These are phyloP conservation scores for Heliangelus exortis DNA, from an alignment of 2,797 vertebrate genomes.

Conservation along the genomic window DNA sequence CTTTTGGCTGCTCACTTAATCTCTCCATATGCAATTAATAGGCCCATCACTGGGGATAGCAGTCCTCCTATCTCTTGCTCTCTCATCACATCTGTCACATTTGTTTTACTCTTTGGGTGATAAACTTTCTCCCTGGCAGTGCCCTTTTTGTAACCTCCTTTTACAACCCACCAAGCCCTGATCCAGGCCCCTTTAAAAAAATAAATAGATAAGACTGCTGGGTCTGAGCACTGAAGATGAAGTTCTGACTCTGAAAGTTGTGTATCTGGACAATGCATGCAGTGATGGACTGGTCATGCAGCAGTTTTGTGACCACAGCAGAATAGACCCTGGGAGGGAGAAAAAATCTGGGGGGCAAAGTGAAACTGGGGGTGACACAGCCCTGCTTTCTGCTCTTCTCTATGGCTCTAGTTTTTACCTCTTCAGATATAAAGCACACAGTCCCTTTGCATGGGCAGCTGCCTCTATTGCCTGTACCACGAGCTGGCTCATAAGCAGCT, in stretches of 20 bases:
- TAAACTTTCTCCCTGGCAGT: background rate
- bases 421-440: background rate
- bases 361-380: background rate
- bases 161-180: background rate
- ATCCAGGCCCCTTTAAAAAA: background rate
- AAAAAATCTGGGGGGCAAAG: background rate
- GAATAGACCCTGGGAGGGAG: background rate
- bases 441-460: background rate
- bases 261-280: rapidly evolving
- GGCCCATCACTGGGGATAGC: background rate
- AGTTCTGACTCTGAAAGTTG: background rate
- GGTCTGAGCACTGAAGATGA: background rate
- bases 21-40: background rate
- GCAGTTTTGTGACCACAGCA: background rate
- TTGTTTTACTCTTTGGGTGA: constrained; percentile 5
- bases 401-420: background rate
- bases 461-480: background rate
- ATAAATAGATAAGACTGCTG: background rate
- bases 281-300: background rate
- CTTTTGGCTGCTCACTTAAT: constrained; percentile 30
- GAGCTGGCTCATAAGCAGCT: background rate
- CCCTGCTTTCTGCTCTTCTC: background rate
- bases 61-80: background rate
- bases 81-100: background rate
- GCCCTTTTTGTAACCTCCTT: background rate